Base-by-base conservation (phyloP, 2,888 invertebrate genomes). In the Nineta flava region DNA sequence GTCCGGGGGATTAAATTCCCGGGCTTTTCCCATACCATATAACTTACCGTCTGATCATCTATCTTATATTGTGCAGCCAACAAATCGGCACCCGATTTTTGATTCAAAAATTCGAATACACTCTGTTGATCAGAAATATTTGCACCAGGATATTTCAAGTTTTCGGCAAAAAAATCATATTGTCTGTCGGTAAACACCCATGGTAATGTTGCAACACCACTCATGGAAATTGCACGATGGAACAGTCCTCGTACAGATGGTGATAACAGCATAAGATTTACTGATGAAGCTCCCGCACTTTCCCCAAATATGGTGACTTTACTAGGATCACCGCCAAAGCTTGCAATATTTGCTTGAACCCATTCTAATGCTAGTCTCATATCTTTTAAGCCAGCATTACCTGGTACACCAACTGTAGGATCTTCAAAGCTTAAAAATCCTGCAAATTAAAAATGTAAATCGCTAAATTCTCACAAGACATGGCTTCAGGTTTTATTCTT, bases 371-470 rank as follows among this genome's bases (percentile, higher is more conserved):
- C 42, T 4, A 16, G 17, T 9, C 15, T 2, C 42, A 42, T 42
- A 19, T 42, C 42, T 42, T 42, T 42, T 15, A 42, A 42, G 1
- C 42, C 42, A 17, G 42, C 42, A 42, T 42, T 42, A 3, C 42
- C 42, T 2, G 42, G 42, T 10, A 42, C 15, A 7, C 42, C 42
- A 16, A 42, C 16, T n/a, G n/a, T 42, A 5, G 42, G 42, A 19
- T 42, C 42, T 9, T 42, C 42, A 15, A 42, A 42, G 12, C 42
- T 42, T 15, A 42, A 42, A 42, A 42, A 42, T 17, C 42, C 42
- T 42, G 10, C 5, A 38, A 15, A 5, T 38, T 38, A 9, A 13
- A 15, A 38, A 7, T 26, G 26, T 5, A n/a, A n/a, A n/a, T n/a
- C n/a, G n/a, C n/a, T n/a, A n/a, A n/a, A n/a, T n/a, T n/a, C n/a